Percentiles rank a stretch among this genome's conserved stretches.
Conservation (phyloP, 1,140 invertebrate species). For the Drosophila sproati region DNA sequence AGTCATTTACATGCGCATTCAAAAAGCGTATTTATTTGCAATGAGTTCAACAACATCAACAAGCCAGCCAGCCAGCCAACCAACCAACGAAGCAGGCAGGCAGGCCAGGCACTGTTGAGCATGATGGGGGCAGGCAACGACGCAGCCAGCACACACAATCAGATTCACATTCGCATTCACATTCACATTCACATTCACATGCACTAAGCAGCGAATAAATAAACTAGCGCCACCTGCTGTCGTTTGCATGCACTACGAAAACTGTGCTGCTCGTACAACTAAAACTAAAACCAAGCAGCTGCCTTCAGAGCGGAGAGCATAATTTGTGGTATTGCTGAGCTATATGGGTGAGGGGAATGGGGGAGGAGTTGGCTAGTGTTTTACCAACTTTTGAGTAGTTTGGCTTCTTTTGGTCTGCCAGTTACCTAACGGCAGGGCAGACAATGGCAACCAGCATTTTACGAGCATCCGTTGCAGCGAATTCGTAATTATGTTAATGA, state of each 20-base stretch:
- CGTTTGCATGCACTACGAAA: slow-evolving; percentile 66
- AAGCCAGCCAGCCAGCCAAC: slow-evolving; percentile 31
- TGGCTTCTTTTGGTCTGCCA: slow-evolving; percentile 22
- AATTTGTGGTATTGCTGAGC: slow-evolving; percentile 56
- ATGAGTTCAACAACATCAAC: slow-evolving; percentile 83
- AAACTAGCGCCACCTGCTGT: slow-evolving; percentile 79
- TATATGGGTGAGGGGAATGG: not conserved
- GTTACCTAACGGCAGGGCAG: slow-evolving; percentile 25
- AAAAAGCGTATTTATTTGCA: slow-evolving; percentile 82
- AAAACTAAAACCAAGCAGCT: slow-evolving; percentile 12
- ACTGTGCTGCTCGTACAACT: slow-evolving; percentile 21
- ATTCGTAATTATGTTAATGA: no score
- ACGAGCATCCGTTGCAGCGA: not conserved
- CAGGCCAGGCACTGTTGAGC: slow-evolving; percentile 3
- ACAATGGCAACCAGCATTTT: slow-evolving; percentile 9
- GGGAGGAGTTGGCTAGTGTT: not conserved
- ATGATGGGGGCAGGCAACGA: slow-evolving; percentile 14
- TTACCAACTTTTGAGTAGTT: slow-evolving; percentile 8
- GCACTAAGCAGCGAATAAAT: slow-evolving; percentile 75
- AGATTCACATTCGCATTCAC: not conserved
- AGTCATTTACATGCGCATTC: slow-evolving; percentile 83
- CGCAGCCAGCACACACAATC: slow-evolving; percentile 12
- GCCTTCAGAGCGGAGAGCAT: slow-evolving; percentile 58
- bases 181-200: slow-evolving; percentile 46
- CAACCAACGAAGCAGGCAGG: not conserved